phyloP scores from a whole-genome alignment of 2,888 invertebrate species.

The Pollenia griseotomentosa region DNA sequence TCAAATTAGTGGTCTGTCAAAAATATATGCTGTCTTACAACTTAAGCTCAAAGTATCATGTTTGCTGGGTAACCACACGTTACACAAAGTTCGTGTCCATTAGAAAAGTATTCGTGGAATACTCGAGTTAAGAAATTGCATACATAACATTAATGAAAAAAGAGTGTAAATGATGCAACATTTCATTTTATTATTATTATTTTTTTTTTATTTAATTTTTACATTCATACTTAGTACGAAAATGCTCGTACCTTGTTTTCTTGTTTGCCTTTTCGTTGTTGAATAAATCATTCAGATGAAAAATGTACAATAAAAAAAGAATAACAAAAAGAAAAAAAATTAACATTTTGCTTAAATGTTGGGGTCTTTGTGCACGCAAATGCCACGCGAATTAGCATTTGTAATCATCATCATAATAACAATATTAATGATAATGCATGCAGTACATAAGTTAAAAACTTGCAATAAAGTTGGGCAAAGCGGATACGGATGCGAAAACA shows the following conservation, averaged over 20 bases:
- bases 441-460: conserved; percentile 33
- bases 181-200: neutral
- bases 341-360: conserved; percentile 51
- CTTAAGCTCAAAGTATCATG: neutral
- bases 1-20: too few species aligned
- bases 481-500: conserved; percentile 68
- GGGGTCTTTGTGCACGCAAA: conserved; percentile 65
- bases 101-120: conserved; percentile 51
- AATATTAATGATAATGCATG: conserved; percentile 48
- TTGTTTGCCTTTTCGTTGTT: conserved; percentile 40
- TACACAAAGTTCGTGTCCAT: conserved; percentile 26
- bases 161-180: conserved; percentile 70
- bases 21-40: too few species aligned
- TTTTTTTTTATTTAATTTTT: conserved; percentile 33
- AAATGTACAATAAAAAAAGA: neutral
- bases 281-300: conserved; percentile 56
- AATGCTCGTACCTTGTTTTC: conserved; percentile 10
- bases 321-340: conserved; percentile 24
- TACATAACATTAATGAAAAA: conserved; percentile 39
- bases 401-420: conserved; percentile 32
- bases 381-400: conserved; percentile 72
- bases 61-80: neutral
- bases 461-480: conserved; percentile 63
- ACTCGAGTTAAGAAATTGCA: conserved; percentile 40
- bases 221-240: conserved; percentile 25